Evolutionary conservation across 2,888 invertebrate species (phyloP).

Genomic region (Cantharis lateralis): DNA sequence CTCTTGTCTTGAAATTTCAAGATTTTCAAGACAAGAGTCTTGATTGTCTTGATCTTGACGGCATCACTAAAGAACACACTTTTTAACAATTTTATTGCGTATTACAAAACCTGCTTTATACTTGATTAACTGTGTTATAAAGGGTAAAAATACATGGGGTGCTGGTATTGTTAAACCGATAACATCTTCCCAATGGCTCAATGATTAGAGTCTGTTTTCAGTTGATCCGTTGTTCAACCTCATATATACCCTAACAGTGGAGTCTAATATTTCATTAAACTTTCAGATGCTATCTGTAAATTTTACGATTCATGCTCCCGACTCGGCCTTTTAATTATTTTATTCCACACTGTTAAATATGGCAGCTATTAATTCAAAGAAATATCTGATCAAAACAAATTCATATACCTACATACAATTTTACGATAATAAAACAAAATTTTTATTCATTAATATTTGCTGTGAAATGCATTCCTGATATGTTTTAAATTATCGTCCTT

Average conservation of each 20-base stretch:
- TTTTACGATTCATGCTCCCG: slow-evolving; percentile 32
- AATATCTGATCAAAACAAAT: slow-evolving; percentile 27
- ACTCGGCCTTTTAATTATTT: slow-evolving; percentile 31
- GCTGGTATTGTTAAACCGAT: slow-evolving; percentile 14
- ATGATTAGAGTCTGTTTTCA: slow-evolving; percentile 27
- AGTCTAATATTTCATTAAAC: slow-evolving; percentile 31
- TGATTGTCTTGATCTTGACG: no score
- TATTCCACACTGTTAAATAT: slow-evolving; percentile 31
- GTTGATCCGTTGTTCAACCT: slow-evolving; percentile 28
- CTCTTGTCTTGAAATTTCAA: no score
- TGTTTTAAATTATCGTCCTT: background rate
- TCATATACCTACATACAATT: slow-evolving; percentile 16
- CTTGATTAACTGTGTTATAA: slow-evolving; percentile 8
- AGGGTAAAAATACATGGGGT: slow-evolving; percentile 24
- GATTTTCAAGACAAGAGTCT: no score
- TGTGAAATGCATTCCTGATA: slow-evolving; percentile 18
- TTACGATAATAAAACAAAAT: slow-evolving; percentile 25
- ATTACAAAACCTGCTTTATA: background rate
- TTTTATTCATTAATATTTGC: slow-evolving; percentile 28
- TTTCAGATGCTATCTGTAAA: slow-evolving; percentile 28
- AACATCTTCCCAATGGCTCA: slow-evolving; percentile 21
- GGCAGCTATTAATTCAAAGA: slow-evolving; percentile 29
- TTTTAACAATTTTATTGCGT: background rate
- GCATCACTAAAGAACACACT: no score
- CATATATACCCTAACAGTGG: slow-evolving; percentile 28